Percentiles rank a stretch among this genome's conserved stretches.
phyloP scores from a whole-genome alignment of 1,140 invertebrate genomes.

The Caerostris extrusa region DNA sequence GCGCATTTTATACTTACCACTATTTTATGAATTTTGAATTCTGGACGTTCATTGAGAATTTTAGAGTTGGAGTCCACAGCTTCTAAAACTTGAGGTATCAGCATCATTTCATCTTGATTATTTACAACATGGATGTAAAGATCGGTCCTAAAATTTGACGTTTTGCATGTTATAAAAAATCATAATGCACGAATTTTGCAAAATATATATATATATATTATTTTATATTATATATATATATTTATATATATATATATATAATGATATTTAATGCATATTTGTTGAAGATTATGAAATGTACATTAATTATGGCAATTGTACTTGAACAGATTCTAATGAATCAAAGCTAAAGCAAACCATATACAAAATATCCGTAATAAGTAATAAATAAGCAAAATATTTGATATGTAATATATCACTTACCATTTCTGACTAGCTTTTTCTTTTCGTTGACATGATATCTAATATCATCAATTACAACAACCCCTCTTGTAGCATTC shows the following conservation, averaged over 20 bases:
- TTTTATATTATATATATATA: too few relatives aligned
- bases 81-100: conserved; percentile 90
- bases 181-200: too few relatives aligned
- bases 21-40: conserved; percentile 92
- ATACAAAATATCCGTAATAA: not conserved
- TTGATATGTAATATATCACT: conserved; percentile 45
- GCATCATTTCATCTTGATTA: conserved; percentile 87
- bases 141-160: conserved; percentile 87
- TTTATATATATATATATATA: too few relatives aligned
- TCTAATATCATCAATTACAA: conserved; percentile 90
- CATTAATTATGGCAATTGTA: not conserved
- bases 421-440: conserved; percentile 87
- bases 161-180: not conserved
- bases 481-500: conserved; percentile 84
- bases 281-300: too few relatives aligned
- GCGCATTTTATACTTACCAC: conserved; percentile 82
- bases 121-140: conserved; percentile 93
- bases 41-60: conserved; percentile 89
- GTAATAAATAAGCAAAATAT: not conserved
- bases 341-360: not conserved
- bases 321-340: not conserved
- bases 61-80: conserved; percentile 88
- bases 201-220: too few relatives aligned
- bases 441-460: conserved; percentile 86
- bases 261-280: too few relatives aligned